Evolutionary conservation across 2,113 vertebrate genomes (phyloP).

Genomic region (Reinhardtius hippoglossoides): DNA sequence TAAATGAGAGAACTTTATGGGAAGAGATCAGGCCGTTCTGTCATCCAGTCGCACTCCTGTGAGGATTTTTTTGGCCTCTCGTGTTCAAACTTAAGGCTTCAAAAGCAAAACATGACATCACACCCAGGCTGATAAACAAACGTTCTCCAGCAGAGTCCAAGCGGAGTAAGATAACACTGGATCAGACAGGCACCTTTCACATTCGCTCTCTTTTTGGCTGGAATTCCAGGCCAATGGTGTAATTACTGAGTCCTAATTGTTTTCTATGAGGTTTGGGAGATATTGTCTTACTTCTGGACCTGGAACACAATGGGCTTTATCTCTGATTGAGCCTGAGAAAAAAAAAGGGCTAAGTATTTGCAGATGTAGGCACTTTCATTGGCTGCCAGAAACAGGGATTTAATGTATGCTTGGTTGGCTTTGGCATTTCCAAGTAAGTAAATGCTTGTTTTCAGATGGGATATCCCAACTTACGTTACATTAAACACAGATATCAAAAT

Average conservation of each 20-base stretch:
- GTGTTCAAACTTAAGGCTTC: slow-evolving; percentile 30
- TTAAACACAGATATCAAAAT: slow-evolving; percentile 61
- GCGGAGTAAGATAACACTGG: slow-evolving; percentile 58
- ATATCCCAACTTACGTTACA: slow-evolving; percentile 55
- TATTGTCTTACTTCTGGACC: slow-evolving; percentile 74
- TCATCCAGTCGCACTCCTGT: slow-evolving; percentile 21
- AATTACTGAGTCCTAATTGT: slow-evolving; percentile 76
- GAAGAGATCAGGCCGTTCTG: slow-evolving; percentile 36
- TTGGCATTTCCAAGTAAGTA: slow-evolving; percentile 57
- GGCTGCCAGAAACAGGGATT: slow-evolving; percentile 70
- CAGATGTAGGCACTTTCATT: slow-evolving; percentile 76
- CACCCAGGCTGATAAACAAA: slow-evolving; percentile 54
- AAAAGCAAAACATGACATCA: slow-evolving; percentile 76
- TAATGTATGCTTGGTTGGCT: slow-evolving; percentile 72
- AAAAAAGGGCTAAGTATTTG: slow-evolving; percentile 67
- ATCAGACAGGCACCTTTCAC: slow-evolving; percentile 61
- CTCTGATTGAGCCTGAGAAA: slow-evolving; percentile 68
- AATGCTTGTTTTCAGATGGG: slow-evolving; percentile 65
- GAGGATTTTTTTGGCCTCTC: slow-evolving; percentile 14
- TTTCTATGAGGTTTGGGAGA: slow-evolving; percentile 74
- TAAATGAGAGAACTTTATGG: slow-evolving; percentile 29
- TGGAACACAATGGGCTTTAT: slow-evolving; percentile 74
- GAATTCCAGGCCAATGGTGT: slow-evolving; percentile 68
- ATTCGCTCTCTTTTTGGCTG: slow-evolving; percentile 56
- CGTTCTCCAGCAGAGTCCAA: slow-evolving; percentile 35